Evolutionary conservation across 2,797 vertebrate genomes (phyloP), one percentile per base, ranked within the genome.

Genomic region (Hirundo rustica): DNA sequence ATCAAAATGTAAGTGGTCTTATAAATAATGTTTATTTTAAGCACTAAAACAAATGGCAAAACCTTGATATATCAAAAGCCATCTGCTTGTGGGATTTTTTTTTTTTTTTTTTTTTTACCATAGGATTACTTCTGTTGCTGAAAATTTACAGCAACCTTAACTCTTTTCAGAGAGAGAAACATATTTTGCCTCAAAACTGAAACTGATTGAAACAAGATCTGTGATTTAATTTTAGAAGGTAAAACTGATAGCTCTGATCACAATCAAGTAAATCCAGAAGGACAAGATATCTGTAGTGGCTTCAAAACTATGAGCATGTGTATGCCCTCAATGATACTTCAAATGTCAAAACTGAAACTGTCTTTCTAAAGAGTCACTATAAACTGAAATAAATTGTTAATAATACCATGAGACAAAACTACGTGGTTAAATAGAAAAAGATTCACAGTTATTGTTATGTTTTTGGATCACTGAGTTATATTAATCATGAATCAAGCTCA

Each of bases 11-110:
- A 98, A 98, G 98, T 98, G 97, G 95, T 98, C 98, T 98, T 99
- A 99, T 99, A 99, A 99, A 99, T 99, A 99, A 98, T 98, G 98
- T 98, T 99, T 99, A 99, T 98, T 99, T 99, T 99, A 99, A 99
- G 95, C 97, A 97, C 97, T 98, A 98, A 98, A 99, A 98, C 98
- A 98, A 98, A 98, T 98, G 98, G 98, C 97, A 98, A 98, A 98
- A 98, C 97, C 97, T 97, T 97, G 89, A 95, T 96, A 98, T 96
- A 97, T 95, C 95, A 97, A 97, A 97, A 98, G 94, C 97, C 98
- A 98, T 98, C 98, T 97, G 97, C 94, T 97, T 77, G n/a, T 29
- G 89, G 85, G 94, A 93, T 61, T 76, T 84, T 92, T 95, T 86
- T 76, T 84, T 92, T n/a, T n/a, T n/a, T n/a, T n/a, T n/a, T 95